Conservation (phyloP, 2,888 invertebrate genomes). For the Nemapogon koenigi region DNA sequence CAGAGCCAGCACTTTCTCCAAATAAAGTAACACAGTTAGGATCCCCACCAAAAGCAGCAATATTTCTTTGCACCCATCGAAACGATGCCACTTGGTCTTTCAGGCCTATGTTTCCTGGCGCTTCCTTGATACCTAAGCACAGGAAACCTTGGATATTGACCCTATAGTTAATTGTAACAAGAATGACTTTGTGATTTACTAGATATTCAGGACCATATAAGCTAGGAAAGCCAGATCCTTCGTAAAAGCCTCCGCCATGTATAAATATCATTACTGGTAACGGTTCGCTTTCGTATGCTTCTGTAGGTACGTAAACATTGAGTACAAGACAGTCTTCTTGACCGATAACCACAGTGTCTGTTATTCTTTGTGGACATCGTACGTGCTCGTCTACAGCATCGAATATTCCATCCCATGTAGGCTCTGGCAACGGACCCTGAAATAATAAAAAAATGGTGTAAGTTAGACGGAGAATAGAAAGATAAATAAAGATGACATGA, state of each 20-base stretch:
- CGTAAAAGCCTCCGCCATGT: constrained; percentile 50
- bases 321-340: constrained; percentile 43
- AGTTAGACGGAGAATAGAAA: no score
- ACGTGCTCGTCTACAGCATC: constrained; percentile 38
- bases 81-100: constrained; percentile 50
- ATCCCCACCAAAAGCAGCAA: constrained; percentile 42
- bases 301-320: constrained; percentile 41
- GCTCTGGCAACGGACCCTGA: constrained; percentile 33
- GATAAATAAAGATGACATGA: no score
- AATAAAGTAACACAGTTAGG: constrained; percentile 45
- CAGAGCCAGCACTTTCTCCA: constrained; percentile 53
- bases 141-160: constrained; percentile 47
- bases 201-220: constrained; percentile 46
- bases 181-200: constrained; percentile 35
- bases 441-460: no score
- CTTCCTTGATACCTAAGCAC: constrained; percentile 44
- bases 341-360: constrained; percentile 27
- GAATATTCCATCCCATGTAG: constrained; percentile 34
- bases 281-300: constrained; percentile 14
- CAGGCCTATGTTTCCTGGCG: constrained; percentile 47
- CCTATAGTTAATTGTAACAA: constrained; percentile 49
- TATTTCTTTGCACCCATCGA: constrained; percentile 42
- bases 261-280: constrained; percentile 52
- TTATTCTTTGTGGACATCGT: constrained; percentile 41
- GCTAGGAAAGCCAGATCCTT: constrained; percentile 42